phyloP scores from a whole-genome alignment of 2,888 invertebrate species.

The Melanotus villosus region DNA sequence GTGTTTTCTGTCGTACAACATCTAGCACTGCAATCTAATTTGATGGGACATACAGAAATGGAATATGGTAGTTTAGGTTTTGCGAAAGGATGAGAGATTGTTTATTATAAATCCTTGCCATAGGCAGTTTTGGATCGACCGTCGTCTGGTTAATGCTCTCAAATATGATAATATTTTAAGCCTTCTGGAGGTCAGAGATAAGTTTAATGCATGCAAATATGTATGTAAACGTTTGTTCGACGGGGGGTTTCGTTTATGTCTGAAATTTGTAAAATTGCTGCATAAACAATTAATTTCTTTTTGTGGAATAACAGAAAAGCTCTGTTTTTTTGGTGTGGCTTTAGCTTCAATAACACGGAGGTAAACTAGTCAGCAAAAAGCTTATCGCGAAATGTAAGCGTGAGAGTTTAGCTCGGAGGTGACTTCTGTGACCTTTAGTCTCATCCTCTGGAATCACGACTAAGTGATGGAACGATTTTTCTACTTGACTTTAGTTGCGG shows the following conservation, averaged over 20 bases:
- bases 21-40: constrained; percentile 17
- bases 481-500: background rate
- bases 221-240: constrained; percentile 9
- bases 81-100: background rate
- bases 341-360: background rate
- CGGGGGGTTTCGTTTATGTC: background rate
- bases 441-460: constrained; percentile 27
- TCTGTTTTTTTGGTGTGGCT: background rate
- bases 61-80: background rate
- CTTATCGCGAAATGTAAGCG: constrained; percentile 11
- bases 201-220: constrained; percentile 23
- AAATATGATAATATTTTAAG: constrained; percentile 21
- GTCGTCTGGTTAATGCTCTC: background rate
- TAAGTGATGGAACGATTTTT: constrained; percentile 20
- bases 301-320: constrained; percentile 1
- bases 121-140: background rate
- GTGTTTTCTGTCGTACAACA: constrained; percentile 19
- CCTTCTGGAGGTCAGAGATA: constrained; percentile 17
- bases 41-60: background rate
- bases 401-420: constrained; percentile 28
- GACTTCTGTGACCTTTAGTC: constrained; percentile 27
- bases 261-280: constrained; percentile 3
- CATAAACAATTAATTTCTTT: constrained; percentile 23
- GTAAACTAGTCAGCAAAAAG: constrained; percentile 15
- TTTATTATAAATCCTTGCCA: background rate